phyloP scores from a whole-genome alignment of 2,888 invertebrate genomes.

The Herminia tarsipennalis region DNA sequence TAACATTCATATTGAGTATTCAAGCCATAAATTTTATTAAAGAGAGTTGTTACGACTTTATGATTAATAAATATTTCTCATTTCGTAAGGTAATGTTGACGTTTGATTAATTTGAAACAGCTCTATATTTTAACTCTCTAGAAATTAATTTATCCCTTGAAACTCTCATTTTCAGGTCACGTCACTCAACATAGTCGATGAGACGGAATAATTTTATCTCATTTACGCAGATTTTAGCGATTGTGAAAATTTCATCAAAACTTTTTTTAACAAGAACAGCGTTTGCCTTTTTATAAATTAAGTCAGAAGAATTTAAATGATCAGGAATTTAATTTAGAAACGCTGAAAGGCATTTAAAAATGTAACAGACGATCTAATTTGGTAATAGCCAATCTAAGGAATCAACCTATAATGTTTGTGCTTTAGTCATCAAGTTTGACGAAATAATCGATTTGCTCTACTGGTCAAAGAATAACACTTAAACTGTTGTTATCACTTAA shows the following conservation, averaged over 20 bases:
- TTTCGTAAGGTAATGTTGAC: conserved; percentile 16
- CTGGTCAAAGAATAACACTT: no score
- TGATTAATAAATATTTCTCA: conserved; percentile 41
- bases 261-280: background rate
- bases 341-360: no score
- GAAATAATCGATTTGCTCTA: no score
- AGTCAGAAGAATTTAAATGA: no score
- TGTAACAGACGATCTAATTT: no score
- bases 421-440: no score
- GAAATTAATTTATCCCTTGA: background rate
- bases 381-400: no score
- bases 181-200: conserved; percentile 1
- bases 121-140: conserved; percentile 4
- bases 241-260: background rate
- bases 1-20: conserved; percentile 7
- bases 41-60: conserved; percentile 32
- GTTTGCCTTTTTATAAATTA: no score
- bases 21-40: conserved; percentile 25
- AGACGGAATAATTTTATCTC: conserved; percentile 4
- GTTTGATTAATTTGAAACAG: conserved; percentile 44
- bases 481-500: no score
- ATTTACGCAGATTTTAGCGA: conserved; percentile 4
- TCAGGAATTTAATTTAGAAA: no score
- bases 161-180: conserved; percentile 4
- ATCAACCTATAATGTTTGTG: no score